Base-by-base conservation (phyloP, 2,888 invertebrate species). In the Sphecodes monilicornis region DNA sequence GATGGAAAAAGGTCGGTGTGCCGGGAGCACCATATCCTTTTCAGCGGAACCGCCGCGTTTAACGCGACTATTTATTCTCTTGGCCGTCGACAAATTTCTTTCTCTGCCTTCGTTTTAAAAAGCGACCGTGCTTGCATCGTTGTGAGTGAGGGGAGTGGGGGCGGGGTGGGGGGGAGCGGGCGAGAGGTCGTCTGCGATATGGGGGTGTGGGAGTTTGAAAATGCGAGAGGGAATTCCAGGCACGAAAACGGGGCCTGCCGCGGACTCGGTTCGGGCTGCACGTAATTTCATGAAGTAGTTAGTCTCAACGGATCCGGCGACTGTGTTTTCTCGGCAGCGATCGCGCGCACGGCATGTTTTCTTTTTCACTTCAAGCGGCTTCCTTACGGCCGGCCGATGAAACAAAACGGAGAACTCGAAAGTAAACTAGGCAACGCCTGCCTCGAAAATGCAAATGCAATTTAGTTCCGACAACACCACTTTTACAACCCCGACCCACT, bases 381-480 rank as follows among this genome's bases (percentile, higher is more conserved):
- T 75, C 57, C 76, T 71, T 73, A 41, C 70, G 57, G 32, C 77
- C 77, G 66, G 68, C 74, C 77, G 72, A 80, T 88, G 76, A 84
- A 86, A 84, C 84, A 76, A 79, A 78, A 73, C 78, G 78, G 72
- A 54, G 73, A 84, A 76, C 73, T 81, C 71, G 64, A 71, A 78
- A 86, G 86, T 86, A 81, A 84, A 64, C 73, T 64, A 29, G 4
- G 29, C n/a, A 41, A 54, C 72, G 71, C 41, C 26, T 26, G 60
- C 60, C 76, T 79, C 70, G 79, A 82, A 90, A 91, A 91, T 92
- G 90, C 88, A 92, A 90, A 92, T 91, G 89, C 90, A 91, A 92
- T 89, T 87, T 87, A 84, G 72, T 50, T 73, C 46, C 41, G 80
- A 76, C 76, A 80, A 76, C 60, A 66, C 46, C 75, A 41, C 41